Percentiles rank a stretch among this genome's conserved stretches.
phyloP scores from a whole-genome alignment of 2,888 invertebrate genomes.

The Hermaeophaga mercurialis region DNA sequence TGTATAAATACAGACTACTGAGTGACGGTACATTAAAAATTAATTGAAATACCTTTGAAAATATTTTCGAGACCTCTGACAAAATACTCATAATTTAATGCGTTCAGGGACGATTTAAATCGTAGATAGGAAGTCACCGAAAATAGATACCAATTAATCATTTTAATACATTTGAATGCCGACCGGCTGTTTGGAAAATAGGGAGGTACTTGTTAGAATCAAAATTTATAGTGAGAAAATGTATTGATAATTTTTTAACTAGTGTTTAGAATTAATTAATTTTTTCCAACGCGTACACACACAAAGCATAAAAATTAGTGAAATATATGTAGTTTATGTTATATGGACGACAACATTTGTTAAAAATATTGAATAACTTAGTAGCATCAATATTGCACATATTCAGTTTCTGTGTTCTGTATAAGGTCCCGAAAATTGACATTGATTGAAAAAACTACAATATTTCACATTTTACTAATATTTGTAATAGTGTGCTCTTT shows the following conservation, averaged over 20 bases:
- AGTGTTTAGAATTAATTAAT: too few relatives aligned
- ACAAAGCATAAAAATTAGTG: too few relatives aligned
- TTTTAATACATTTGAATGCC: neutral
- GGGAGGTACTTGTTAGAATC: neutral
- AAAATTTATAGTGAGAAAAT: neutral
- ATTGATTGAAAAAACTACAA: too few relatives aligned
- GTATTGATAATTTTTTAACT: neutral
- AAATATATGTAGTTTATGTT: too few relatives aligned
- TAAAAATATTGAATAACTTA: too few relatives aligned
- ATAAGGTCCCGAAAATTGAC: too few relatives aligned
- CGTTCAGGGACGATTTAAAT: neutral
- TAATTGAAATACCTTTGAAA: neutral
- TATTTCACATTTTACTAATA: too few relatives aligned
- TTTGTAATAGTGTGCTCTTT: too few relatives aligned
- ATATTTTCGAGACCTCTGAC: neutral
- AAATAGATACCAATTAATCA: neutral
- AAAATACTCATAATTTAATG: neutral
- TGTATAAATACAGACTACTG: neutral
- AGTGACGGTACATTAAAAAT: neutral
- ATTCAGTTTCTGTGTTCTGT: too few relatives aligned
- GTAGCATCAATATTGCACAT: too few relatives aligned
- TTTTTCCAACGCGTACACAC: too few relatives aligned
- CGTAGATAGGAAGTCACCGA: neutral
- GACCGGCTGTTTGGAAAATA: neutral
- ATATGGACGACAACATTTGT: too few relatives aligned